These are phyloP conservation scores for Eleutherodactylus coqui DNA, from an alignment of 2,797 vertebrate species.

Conservation along the genomic window DNA sequence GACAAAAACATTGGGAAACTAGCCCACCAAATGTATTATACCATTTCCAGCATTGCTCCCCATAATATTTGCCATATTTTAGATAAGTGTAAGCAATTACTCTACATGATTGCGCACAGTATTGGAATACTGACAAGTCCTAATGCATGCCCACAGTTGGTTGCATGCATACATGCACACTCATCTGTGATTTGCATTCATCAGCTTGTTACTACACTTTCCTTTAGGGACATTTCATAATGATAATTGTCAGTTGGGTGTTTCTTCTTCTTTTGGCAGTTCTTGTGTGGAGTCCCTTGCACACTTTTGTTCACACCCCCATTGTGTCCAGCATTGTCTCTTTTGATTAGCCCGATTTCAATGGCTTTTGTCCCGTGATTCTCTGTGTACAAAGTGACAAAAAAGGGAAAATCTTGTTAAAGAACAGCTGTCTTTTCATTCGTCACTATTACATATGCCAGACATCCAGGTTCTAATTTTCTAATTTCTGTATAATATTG, in stretches of 20 bases:
- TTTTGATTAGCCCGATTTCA: constrained; percentile 9
- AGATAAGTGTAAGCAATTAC: neutral
- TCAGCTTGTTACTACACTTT: neutral
- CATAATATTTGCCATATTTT: neutral
- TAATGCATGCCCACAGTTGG: neutral
- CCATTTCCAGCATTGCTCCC: neutral
- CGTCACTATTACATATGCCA: neutral
- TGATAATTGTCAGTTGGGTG: neutral
- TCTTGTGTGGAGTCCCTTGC: neutral
- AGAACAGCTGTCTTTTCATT: neutral
- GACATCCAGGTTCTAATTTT: neutral
- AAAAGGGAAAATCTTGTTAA: neutral
- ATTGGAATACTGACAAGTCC: neutral
- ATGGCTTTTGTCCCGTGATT: neutral
- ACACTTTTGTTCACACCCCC: neutral
- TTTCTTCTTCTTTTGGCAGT: neutral
- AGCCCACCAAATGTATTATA: neutral
- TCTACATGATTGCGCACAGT: neutral
- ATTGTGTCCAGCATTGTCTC: neutral
- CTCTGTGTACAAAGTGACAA: neutral
- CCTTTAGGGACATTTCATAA: neutral
- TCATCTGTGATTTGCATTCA: neutral
- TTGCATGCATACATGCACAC: neutral
- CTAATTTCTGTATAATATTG: neutral
- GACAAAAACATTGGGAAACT: neutral